phyloP scores from a whole-genome alignment of 2,888 invertebrate genomes.

The Pecten maximus region DNA sequence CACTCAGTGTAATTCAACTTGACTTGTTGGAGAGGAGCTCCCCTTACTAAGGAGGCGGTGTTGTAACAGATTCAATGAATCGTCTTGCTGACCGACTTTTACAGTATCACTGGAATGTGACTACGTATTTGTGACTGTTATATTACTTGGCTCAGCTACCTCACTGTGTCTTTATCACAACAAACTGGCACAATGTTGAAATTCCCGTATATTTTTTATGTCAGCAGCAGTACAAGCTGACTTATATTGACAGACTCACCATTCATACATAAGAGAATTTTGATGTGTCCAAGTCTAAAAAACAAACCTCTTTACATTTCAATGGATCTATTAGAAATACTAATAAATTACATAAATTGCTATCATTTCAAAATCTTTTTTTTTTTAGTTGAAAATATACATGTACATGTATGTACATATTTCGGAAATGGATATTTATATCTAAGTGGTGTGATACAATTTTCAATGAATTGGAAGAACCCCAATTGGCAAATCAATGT shows the following conservation, averaged over 20 bases:
- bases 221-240: background rate
- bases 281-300: background rate
- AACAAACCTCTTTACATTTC: background rate
- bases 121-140: constrained; percentile 18
- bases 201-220: background rate
- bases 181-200: background rate
- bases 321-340: background rate
- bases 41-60: background rate
- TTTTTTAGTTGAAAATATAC: too few species aligned
- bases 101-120: background rate
- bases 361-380: background rate
- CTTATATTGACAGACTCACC: too few species aligned
- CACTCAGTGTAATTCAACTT: background rate
- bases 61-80: background rate
- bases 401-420: too few species aligned
- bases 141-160: background rate
- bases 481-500: too few species aligned
- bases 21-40: background rate
- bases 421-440: too few species aligned
- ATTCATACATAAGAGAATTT: background rate
- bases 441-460: too few species aligned
- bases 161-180: background rate
- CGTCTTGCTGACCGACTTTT: background rate
- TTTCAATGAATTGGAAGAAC: too few species aligned
- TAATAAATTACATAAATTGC: background rate